These are phyloP conservation scores for Drosophila multiciliata DNA, from an alignment of 2,888 invertebrate genomes.

Conservation along the genomic window DNA sequence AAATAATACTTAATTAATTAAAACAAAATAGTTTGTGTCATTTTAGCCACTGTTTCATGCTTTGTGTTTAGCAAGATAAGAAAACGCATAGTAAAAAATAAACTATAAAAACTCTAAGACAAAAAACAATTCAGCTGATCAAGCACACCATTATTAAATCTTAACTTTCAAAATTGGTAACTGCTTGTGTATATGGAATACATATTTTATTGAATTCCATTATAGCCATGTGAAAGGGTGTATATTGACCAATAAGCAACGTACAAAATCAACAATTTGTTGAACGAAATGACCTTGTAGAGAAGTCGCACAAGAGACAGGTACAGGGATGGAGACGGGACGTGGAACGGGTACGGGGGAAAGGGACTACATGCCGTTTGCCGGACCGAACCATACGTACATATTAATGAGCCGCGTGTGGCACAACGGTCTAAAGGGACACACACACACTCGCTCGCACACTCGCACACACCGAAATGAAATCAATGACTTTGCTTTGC, in stretches of 20 bases:
- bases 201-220: not conserved
- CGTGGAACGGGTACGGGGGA: not conserved
- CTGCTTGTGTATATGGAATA: not conserved
- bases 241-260: slow-evolving; percentile 2
- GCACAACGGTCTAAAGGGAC: slow-evolving; percentile 37
- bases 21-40: too few species aligned
- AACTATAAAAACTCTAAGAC: not conserved
- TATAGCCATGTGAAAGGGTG: not conserved
- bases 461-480: slow-evolving; percentile 40
- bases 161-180: not conserved
- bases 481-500: slow-evolving; percentile 65
- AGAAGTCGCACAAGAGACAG: slow-evolving; percentile 19
- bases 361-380: slow-evolving; percentile 1
- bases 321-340: not conserved
- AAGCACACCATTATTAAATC: not conserved
- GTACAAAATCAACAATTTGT: slow-evolving; percentile 52
- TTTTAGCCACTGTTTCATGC: too few species aligned
- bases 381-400: slow-evolving; percentile 51
- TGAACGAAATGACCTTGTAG: slow-evolving; percentile 63
- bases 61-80: not conserved
- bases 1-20: too few species aligned
- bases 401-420: slow-evolving; percentile 72
- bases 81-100: not conserved
- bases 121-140: not conserved
- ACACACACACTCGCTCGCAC: slow-evolving; percentile 6